phyloP scores from a whole-genome alignment of 2,797 vertebrate genomes.

The Hypotaenidia philippensis region DNA sequence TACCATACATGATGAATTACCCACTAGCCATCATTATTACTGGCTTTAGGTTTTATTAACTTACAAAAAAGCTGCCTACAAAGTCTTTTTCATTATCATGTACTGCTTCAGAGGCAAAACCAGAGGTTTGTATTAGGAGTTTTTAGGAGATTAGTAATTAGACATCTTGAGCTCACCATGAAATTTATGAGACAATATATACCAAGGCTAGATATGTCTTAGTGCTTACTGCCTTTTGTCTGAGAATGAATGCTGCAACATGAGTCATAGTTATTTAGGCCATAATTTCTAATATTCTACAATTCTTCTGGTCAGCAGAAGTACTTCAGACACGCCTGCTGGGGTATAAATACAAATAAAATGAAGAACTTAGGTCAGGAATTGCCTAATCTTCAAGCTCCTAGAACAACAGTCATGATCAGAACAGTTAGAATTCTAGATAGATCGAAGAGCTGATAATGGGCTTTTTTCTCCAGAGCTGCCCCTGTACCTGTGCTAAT shows the following conservation, averaged over 20 bases:
- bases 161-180: neutral
- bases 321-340: neutral
- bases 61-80: neutral
- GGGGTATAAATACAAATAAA: neutral
- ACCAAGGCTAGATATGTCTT: neutral
- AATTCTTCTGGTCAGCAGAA: neutral
- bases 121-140: neutral
- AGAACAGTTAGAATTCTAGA: neutral
- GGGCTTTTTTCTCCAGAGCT: neutral
- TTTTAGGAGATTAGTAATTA: slow-evolving; percentile 3
- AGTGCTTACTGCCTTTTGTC: neutral
- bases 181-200: neutral
- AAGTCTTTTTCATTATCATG: neutral
- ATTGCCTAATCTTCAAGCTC: neutral
- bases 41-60: neutral
- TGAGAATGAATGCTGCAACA: neutral
- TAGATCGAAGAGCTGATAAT: neutral
- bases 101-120: neutral
- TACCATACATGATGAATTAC: neutral
- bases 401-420: neutral
- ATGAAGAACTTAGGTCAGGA: neutral
- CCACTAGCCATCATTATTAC: neutral
- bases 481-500: neutral
- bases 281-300: neutral
- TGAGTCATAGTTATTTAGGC: neutral